phyloP scores from a whole-genome alignment of 2,888 invertebrate species.

The Zonitis immaculata region DNA sequence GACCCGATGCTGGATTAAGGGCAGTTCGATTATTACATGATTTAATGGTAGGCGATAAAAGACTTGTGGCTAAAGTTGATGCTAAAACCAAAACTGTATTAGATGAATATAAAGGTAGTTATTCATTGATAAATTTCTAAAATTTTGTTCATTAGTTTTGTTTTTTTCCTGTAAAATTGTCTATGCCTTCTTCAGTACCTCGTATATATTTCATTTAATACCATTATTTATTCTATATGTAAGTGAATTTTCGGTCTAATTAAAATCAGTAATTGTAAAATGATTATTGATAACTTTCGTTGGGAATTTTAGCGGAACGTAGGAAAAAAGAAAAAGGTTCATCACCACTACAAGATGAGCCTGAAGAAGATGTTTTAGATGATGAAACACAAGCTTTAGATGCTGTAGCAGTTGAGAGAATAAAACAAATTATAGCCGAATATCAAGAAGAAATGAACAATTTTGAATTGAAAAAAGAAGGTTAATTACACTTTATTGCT shows the following conservation, averaged over 20 bases:
- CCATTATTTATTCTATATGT: slow-evolving; percentile 9
- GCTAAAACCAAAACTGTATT: slow-evolving; percentile 93
- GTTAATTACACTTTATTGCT: too few species aligned
- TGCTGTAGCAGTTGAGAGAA: slow-evolving; percentile 68
- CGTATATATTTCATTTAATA: slow-evolving; percentile 15
- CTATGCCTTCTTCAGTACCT: slow-evolving; percentile 9
- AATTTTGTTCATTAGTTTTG: slow-evolving; percentile 8
- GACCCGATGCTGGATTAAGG: slow-evolving; percentile 91
- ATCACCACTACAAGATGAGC: slow-evolving; percentile 57
- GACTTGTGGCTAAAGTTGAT: slow-evolving; percentile 93
- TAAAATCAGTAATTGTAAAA: background rate
- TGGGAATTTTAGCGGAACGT: slow-evolving; percentile 56
- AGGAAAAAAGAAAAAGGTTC: slow-evolving; percentile 56
- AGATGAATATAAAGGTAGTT: slow-evolving; percentile 82
- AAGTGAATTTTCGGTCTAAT: slow-evolving; percentile 2
- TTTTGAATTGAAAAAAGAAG: slow-evolving; percentile 62
- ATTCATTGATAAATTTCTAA: background rate
- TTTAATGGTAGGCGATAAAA: slow-evolving; percentile 87
- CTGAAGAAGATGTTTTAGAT: slow-evolving; percentile 63
- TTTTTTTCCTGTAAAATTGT: slow-evolving; percentile 3
- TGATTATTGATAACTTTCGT: slow-evolving; percentile 1
- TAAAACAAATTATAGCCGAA: slow-evolving; percentile 76
- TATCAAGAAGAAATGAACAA: slow-evolving; percentile 74
- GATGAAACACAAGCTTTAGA: slow-evolving; percentile 71
- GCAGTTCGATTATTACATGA: slow-evolving; percentile 92